Evolutionary conservation across 1,140 invertebrate genomes (phyloP), one percentile per base, ranked within the genome.

Genomic region (Agrilus planipennis): DNA sequence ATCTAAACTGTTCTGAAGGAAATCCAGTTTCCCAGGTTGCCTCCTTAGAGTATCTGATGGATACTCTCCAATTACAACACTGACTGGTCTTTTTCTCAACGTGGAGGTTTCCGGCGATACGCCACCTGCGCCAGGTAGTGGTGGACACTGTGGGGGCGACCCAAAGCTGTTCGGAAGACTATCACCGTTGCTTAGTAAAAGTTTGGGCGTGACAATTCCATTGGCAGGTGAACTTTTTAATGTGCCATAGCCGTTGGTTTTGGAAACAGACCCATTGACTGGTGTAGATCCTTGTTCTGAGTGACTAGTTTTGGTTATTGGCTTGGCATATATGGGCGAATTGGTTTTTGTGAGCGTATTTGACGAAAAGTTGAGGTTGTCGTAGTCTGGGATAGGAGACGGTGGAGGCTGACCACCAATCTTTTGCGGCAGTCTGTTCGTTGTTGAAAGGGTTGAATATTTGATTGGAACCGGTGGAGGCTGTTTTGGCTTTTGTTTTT

Each of bases 51-150:
- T 66, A 9, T 65, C 64, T 21, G 69, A 64, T 20, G 71, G 71
- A 54, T 81, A 81, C 58, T 79, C 76, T 1, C 78, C 73, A 29
- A 81, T 80, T 1, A 76, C 79, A 10, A 81, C 73, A 3, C 75
- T 75, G 5, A 59, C 49, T 2, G 57, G 52, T 34, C 53, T 46
- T 16, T 39, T 42, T 19, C 46, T 15, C 19, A 38, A 52, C 16
- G 41, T 44, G 11, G 51, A 32, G 2, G 44, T 62, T 48, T 19
- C 55, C 41, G 44, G 39, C 41, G 35, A 23, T 20, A 10, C 17
- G n/a, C n/a, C n/a, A n/a, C n/a, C n/a, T n/a, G n/a, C n/a, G n/a
- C n/a, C n/a, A n/a, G n/a, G n/a, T n/a, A n/a, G n/a, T n/a, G n/a
- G n/a, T n/a, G n/a, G n/a, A n/a, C n/a, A n/a, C n/a, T n/a, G n/a